A percentile compares a stretch with the other conserved stretches of the same genome.
phyloP scores from a whole-genome alignment of 2,113 vertebrate genomes.

The Solenodon paradoxus region DNA sequence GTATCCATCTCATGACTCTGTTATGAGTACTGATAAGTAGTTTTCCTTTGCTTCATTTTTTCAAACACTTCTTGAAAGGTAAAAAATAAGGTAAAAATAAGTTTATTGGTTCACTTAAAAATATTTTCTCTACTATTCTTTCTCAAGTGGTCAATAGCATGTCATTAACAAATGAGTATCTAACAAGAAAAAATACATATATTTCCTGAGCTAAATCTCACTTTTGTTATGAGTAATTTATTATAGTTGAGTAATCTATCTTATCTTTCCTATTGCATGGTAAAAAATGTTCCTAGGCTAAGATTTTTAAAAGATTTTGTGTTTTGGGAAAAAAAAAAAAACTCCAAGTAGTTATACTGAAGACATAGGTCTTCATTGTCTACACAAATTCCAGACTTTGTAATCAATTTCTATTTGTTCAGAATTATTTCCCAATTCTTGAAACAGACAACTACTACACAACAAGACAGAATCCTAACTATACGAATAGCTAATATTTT shows the following conservation, averaged over 20 bases:
- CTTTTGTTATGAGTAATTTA: not conserved
- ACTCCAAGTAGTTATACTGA: not conserved
- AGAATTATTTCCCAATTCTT: not conserved
- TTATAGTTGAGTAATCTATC: not conserved
- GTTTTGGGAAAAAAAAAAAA: constrained; percentile 14
- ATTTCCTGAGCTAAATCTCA: not conserved
- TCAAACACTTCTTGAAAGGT: not conserved
- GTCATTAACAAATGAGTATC: not conserved
- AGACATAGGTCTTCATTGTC: not conserved
- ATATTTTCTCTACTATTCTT: not conserved
- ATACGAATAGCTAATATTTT: not conserved
- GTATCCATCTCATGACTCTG: not conserved
- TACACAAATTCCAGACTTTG: not conserved
- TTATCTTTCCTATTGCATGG: not conserved
- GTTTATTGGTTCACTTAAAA: not conserved
- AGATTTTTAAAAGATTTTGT: not conserved
- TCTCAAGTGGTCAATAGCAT: not conserved
- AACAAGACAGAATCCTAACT: not conserved
- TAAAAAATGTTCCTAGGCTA: not conserved
- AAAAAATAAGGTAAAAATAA: constrained; percentile 17
- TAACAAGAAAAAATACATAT: not conserved
- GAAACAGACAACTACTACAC: not conserved
- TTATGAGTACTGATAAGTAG: not conserved
- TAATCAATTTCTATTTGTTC: constrained; percentile 12
- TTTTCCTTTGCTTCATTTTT: constrained; percentile 2